These are phyloP conservation scores for Neopelma chrysocephalum DNA, from an alignment of 2,797 vertebrate species.

Conservation along the genomic window DNA sequence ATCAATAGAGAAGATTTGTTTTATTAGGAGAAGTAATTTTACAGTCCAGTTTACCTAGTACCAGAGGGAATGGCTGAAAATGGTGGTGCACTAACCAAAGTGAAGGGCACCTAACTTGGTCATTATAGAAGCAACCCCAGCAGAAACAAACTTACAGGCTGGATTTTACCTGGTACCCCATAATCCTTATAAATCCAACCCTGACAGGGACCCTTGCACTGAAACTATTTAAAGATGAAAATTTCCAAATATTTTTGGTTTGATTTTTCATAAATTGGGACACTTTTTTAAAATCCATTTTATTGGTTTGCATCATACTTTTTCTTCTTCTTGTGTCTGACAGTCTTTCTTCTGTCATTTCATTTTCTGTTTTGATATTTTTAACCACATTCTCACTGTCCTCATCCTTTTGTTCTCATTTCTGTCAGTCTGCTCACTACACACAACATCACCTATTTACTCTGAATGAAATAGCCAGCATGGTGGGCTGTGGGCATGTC, in stretches of 20 bases:
- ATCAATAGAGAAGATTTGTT: background rate
- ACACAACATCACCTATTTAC: background rate
- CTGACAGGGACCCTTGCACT: background rate
- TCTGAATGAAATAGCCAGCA: background rate
- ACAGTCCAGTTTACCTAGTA: background rate
- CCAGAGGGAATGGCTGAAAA: background rate
- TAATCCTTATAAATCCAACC: background rate
- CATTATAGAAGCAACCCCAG: background rate
- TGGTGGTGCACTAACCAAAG: background rate
- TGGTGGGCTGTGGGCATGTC: background rate
- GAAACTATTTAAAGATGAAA: background rate
- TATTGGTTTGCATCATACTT: accelerated
- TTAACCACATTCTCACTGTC: background rate
- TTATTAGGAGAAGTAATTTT: background rate
- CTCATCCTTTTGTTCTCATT: background rate
- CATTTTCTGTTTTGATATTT: background rate
- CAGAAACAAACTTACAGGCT: background rate
- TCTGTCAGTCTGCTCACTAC: background rate
- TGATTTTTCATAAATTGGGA: background rate
- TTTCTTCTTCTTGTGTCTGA: background rate
- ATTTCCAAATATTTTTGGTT: background rate
- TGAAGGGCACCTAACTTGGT: background rate
- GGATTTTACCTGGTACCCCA: background rate
- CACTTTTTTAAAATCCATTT: background rate
- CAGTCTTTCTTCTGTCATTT: background rate